Evolutionary conservation across 2,113 vertebrate genomes (phyloP).

Genomic region (Mirounga angustirostris): DNA sequence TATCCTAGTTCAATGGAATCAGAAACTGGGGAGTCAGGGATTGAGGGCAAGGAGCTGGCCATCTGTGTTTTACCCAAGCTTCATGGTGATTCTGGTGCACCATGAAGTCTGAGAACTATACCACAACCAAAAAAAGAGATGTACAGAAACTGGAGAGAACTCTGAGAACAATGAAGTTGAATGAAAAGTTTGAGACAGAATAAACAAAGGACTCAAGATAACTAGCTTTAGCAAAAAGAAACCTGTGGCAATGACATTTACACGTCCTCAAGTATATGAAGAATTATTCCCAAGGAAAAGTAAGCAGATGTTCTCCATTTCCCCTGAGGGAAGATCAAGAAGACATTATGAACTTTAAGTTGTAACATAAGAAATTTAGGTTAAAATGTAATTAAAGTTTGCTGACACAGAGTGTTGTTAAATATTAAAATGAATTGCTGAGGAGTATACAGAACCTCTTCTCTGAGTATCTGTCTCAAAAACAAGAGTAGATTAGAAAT

Average conservation of each 20-base stretch:
- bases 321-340: constrained; percentile 6
- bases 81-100: not conserved
- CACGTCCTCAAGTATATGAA: constrained; percentile 34
- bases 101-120: not conserved
- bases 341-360: not conserved
- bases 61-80: not conserved
- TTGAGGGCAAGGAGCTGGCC: not conserved
- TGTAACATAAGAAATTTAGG: constrained; percentile 26
- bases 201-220: constrained; percentile 25
- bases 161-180: constrained; percentile 25
- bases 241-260: constrained; percentile 25
- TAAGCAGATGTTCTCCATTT: constrained; percentile 4
- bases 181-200: constrained; percentile 17
- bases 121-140: not conserved
- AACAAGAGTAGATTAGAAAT: not conserved
- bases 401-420: constrained; percentile 1
- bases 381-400: constrained; percentile 61
- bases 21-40: not conserved
- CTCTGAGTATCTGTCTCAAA: constrained; percentile 21
- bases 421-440: constrained; percentile 47
- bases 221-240: not conserved
- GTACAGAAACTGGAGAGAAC: not conserved
- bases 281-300: constrained; percentile 26
- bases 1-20: not conserved
- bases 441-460: not conserved